phyloP scores from a whole-genome alignment of 1,140 invertebrate genomes.

The Xylocopa sonorina region DNA sequence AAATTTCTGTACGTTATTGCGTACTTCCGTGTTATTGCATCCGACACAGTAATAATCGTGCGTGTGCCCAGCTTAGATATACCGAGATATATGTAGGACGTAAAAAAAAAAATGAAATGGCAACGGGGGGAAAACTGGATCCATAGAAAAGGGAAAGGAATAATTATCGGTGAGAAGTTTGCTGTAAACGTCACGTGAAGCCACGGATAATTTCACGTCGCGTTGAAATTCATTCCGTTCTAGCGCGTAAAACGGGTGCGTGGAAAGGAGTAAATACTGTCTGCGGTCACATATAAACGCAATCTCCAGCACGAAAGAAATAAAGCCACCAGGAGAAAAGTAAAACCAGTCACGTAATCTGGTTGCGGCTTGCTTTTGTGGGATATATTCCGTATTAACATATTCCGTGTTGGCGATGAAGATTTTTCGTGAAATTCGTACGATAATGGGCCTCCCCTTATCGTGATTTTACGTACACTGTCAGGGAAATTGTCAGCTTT shows the following conservation, averaged over 20 bases:
- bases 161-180: conserved; percentile 33
- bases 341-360: conserved; percentile 52
- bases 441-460: neutral
- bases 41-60: conserved; percentile 5
- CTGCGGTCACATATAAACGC: conserved; percentile 41
- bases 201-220: conserved; percentile 23
- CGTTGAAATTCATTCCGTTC: conserved; percentile 25
- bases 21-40: conserved; percentile 24
- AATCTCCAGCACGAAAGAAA: conserved; percentile 39
- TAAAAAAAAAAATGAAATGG: too few relatives aligned
- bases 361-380: neutral
- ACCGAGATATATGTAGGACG: neutral
- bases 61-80: neutral
- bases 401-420: conserved; percentile 11
- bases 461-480: neutral
- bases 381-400: too few relatives aligned
- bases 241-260: conserved; percentile 22
- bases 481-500: neutral
- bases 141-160: conserved; percentile 31
- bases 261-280: conserved; percentile 19
- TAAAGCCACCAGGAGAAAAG: conserved; percentile 37
- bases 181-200: conserved; percentile 19
- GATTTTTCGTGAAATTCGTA: conserved; percentile 2
- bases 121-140: conserved; percentile 2
- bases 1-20: neutral